phyloP scores from a whole-genome alignment of 2,113 vertebrate species.

The Glaucomys volans region DNA sequence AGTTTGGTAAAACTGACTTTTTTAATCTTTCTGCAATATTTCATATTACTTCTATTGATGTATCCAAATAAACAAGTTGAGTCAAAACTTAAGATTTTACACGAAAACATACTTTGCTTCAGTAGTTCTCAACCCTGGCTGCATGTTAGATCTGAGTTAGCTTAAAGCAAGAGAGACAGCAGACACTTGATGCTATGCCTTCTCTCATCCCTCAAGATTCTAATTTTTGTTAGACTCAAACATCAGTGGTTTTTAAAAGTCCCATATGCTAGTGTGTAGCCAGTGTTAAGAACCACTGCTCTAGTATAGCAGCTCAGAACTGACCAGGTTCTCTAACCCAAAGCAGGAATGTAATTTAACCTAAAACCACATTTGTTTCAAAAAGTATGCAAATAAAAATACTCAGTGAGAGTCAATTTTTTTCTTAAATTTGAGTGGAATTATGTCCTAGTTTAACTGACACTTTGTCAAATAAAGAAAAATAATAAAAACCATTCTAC shows the following conservation, averaged over 20 bases:
- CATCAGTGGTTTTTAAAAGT: background rate
- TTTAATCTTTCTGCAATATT: slow-evolving; percentile 18
- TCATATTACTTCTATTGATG: background rate
- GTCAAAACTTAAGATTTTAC: slow-evolving; percentile 34
- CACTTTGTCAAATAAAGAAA: slow-evolving; percentile 47
- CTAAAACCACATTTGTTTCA: slow-evolving; percentile 19
- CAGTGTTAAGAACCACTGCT: slow-evolving; percentile 19
- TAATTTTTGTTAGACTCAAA: slow-evolving; percentile 16
- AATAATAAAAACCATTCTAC: background rate
- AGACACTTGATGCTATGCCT: background rate
- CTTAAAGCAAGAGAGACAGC: background rate
- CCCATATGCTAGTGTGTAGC: background rate
- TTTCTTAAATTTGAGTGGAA: slow-evolving; percentile 29
- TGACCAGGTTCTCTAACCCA: background rate
- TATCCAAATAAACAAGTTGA: background rate
- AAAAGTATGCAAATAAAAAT: slow-evolving; percentile 57
- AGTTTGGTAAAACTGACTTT: background rate
- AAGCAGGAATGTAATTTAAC: slow-evolving; percentile 12
- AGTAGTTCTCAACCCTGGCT: background rate
- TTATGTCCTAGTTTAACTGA: slow-evolving; percentile 19
- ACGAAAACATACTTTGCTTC: slow-evolving; percentile 11
- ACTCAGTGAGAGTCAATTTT: background rate
- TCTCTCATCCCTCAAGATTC: background rate
- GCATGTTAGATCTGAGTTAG: background rate
- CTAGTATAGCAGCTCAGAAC: background rate